Percentiles rank a stretch among this genome's conserved stretches.
phyloP scores from a whole-genome alignment of 2,888 invertebrate genomes.

The Abrostola tripartita region DNA sequence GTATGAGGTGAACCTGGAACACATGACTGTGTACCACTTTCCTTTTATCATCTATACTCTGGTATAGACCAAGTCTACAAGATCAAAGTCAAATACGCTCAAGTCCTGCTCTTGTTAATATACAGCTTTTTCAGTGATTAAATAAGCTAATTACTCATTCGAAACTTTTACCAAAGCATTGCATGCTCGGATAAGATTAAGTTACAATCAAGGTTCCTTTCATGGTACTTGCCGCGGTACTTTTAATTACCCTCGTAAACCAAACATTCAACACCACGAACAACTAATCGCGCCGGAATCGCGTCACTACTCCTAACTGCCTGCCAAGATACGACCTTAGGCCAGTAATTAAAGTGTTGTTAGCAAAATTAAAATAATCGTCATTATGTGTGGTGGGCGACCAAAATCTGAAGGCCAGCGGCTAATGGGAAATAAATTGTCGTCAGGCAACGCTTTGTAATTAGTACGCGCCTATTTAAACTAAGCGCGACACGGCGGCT shows the following conservation, averaged over 20 bases:
- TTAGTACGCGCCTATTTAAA: conserved; percentile 82
- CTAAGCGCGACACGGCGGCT: conserved; percentile 76
- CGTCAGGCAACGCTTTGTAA: conserved; percentile 78
- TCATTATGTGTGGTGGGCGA: conserved; percentile 73
- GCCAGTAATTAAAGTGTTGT: conserved; percentile 85
- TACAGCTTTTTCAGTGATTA: neutral
- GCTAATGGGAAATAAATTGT: conserved; percentile 88
- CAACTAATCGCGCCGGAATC: conserved; percentile 13
- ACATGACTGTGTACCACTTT: too few species aligned
- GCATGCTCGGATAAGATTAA: conserved; percentile 11
- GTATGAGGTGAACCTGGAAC: too few species aligned
- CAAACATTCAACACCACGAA: conserved; percentile 33
- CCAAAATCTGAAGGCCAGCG: conserved; percentile 81
- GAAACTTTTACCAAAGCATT: neutral
- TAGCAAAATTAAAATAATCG: conserved; percentile 86
- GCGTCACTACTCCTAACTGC: conserved; percentile 6
- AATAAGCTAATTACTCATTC: neutral
- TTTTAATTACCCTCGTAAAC: conserved; percentile 36
- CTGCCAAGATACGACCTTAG: conserved; percentile 64
- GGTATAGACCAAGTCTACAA: too few species aligned
- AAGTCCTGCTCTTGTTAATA: too few species aligned
- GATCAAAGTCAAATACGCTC: too few species aligned
- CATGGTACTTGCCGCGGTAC: conserved; percentile 4
- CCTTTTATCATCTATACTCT: too few species aligned
- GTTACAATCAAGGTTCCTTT: conserved; percentile 18